Conservation (phyloP, 2,113 vertebrate species). For the Hipposideros armiger region DNA sequence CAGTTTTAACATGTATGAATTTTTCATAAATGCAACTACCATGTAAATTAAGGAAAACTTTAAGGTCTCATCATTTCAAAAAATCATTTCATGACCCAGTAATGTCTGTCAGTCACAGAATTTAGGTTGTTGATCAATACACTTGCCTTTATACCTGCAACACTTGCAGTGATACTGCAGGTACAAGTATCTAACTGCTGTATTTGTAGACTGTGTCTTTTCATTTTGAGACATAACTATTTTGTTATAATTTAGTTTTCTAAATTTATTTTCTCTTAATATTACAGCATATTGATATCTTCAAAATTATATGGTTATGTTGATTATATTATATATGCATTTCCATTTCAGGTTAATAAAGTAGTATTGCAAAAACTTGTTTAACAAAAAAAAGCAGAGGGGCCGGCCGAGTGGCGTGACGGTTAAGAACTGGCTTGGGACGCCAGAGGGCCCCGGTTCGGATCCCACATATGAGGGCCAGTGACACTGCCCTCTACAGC, state of each 20-base stretch:
- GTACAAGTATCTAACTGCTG: not conserved
- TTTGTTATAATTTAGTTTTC: conserved; percentile 6
- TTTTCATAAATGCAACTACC: not conserved
- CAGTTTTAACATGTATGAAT: not conserved
- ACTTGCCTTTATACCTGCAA: not conserved
- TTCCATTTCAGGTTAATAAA: conserved; percentile 57
- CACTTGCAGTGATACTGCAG: not conserved
- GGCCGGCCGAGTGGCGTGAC: too few relatives aligned
- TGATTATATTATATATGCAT: not conserved
- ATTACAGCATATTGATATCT: not conserved
- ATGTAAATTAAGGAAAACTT: not conserved
- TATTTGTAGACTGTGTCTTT: not conserved
- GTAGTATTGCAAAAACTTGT: not conserved
- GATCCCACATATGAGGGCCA: too few relatives aligned
- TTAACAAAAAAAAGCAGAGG: not conserved
- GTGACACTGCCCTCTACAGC: too few relatives aligned
- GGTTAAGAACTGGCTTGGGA: too few relatives aligned
- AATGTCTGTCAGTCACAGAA: not conserved
- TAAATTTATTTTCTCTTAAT: conserved; percentile 10
- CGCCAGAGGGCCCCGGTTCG: too few relatives aligned
- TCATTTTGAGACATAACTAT: conserved; percentile 32
- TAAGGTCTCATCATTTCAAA: conserved; percentile 44
- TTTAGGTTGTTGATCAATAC: not conserved
- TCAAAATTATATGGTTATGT: not conserved
- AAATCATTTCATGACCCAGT: not conserved